Evolutionary conservation across 2,888 invertebrate genomes (phyloP).

Genomic region (Megaustenia siamemsis): DNA sequence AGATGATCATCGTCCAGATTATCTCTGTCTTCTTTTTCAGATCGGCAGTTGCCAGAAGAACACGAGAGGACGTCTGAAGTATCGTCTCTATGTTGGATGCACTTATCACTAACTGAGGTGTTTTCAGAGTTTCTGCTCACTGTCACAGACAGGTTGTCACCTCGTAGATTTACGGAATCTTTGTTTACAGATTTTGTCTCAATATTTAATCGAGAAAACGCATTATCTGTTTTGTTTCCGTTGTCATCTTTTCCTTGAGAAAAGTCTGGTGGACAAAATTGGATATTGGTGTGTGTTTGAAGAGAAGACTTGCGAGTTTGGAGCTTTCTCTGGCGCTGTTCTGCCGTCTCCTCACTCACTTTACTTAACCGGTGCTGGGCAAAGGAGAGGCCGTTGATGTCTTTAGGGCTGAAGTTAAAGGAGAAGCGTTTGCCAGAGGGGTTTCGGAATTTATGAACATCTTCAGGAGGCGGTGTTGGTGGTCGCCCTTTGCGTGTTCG

Average conservation of each 20-base stretch:
- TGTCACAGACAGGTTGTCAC: background rate
- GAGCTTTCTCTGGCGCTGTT: background rate
- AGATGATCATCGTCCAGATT: background rate
- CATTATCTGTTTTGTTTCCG: background rate
- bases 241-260: background rate
- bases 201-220: background rate
- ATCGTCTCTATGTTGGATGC: background rate
- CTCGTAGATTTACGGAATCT: background rate
- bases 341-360: slow-evolving; percentile 52
- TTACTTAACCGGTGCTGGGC: slow-evolving; percentile 56
- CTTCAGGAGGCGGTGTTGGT: slow-evolving; percentile 53
- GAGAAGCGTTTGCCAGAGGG: slow-evolving; percentile 46
- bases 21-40: background rate
- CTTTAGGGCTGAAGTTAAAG: slow-evolving; percentile 42
- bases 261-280: background rate
- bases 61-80: background rate
- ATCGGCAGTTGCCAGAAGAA: background rate
- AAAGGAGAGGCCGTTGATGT: slow-evolving; percentile 53
- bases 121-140: background rate
- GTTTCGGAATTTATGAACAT: slow-evolving; percentile 14
- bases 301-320: background rate
- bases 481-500: slow-evolving; percentile 47
- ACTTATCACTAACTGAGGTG: background rate
- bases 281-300: background rate
- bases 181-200: background rate